Conservation (phyloP, 2,113 vertebrate species). For the Pholis gunnellus region DNA sequence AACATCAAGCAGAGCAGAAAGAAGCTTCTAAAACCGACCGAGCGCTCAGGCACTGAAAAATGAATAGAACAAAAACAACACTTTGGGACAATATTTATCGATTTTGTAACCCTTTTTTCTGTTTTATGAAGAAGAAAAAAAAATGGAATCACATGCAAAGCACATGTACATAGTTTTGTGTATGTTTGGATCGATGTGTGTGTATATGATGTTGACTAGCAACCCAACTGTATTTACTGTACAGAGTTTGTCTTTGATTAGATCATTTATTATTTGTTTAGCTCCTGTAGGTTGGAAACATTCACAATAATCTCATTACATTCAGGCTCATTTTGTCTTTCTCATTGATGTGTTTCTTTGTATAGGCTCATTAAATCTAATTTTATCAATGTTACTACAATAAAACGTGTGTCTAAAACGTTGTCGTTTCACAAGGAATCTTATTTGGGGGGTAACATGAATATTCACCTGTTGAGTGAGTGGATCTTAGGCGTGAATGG, state of each 20-base stretch:
- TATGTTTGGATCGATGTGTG: constrained; percentile 71
- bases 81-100: constrained; percentile 72
- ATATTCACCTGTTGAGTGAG: constrained; percentile 2
- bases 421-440: background rate
- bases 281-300: constrained; percentile 59
- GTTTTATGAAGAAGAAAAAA: constrained; percentile 56
- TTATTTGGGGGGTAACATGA: background rate
- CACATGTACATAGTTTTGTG: constrained; percentile 81
- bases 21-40: constrained; percentile 14
- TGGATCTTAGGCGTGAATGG: background rate
- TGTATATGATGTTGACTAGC: constrained; percentile 64
- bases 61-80: constrained; percentile 4
- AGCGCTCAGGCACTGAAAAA: constrained; percentile 69
- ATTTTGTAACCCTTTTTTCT: constrained; percentile 63
- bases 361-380: constrained; percentile 63
- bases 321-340: constrained; percentile 49
- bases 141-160: constrained; percentile 57
- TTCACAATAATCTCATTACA: constrained; percentile 39
- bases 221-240: constrained; percentile 66
- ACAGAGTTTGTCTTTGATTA: constrained; percentile 65
- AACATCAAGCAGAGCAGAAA: constrained; percentile 27
- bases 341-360: constrained; percentile 67
- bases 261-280: constrained; percentile 62
- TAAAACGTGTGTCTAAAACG: constrained; percentile 69
- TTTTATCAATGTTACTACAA: constrained; percentile 75